phyloP scores from a whole-genome alignment of 2,888 invertebrate species.

The Magallana nippona region DNA sequence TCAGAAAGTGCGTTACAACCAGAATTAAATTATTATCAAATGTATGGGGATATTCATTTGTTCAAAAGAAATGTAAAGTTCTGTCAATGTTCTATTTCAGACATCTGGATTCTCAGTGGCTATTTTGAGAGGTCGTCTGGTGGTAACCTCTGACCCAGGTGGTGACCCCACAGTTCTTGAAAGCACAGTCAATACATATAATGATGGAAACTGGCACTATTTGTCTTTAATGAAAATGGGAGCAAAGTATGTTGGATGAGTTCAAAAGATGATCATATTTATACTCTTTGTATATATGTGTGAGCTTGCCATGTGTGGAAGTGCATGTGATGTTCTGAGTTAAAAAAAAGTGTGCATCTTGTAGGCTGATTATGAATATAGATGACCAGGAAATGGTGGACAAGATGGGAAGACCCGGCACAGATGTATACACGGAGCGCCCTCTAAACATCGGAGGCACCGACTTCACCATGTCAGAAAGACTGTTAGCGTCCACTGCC shows the following conservation, averaged over 20 bases:
- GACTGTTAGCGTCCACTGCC: constrained; percentile 78
- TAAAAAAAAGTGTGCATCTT: constrained; percentile 22
- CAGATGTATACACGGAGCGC: constrained; percentile 60
- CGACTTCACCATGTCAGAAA: constrained; percentile 81
- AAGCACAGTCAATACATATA: constrained; percentile 83
- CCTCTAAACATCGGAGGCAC: constrained; percentile 91
- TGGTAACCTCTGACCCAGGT: constrained; percentile 82
- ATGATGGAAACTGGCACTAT: constrained; percentile 97
- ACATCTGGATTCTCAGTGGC: constrained; percentile 84
- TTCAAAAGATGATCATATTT: not conserved
- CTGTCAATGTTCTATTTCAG: constrained; percentile 58
- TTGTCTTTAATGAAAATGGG: constrained; percentile 90
- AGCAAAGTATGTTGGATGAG: constrained; percentile 79
- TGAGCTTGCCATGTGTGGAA: too few species aligned
- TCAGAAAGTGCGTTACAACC: too few species aligned
- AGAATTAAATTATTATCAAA: too few species aligned
- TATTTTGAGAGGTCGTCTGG: constrained; percentile 82
- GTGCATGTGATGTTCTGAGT: too few species aligned
- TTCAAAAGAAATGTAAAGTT: too few species aligned
- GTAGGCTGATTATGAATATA: constrained; percentile 86
- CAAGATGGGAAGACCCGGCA: constrained; percentile 60
- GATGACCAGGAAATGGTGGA: constrained; percentile 88
- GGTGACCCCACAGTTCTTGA: constrained; percentile 79
- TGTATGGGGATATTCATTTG: too few species aligned
- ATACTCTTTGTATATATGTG: not conserved